Base-by-base conservation (phyloP, 2,888 invertebrate genomes). In the Margaritifera margaritifera region DNA sequence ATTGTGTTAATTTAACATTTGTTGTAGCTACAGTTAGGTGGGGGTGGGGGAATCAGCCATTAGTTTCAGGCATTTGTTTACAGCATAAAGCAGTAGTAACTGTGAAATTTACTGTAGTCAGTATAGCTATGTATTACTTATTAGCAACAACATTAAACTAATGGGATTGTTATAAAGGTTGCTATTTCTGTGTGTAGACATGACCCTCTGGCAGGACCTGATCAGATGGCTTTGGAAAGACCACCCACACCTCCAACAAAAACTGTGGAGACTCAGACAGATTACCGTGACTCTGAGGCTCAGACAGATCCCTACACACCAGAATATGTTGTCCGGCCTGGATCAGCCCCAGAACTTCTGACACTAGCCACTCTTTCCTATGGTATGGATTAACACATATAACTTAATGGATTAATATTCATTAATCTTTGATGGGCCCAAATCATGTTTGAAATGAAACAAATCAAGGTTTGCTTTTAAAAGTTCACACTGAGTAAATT, bases 301-400 rank as follows among this genome's bases (percentile, higher is more conserved):
- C 95, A 95, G 89, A 95, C 95, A 0, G 90, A 91, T 20, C 95
- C 95, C 0, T 95, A 95, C 93, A 93, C 94, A 75, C 94, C 95
- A 1, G 91, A 92, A 1, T 93, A 92, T 83, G 90, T 89, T 68
- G 88, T 93, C 77, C 84, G 88, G 54, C 89, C 90, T 80, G 67
- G 89, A 53, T 55, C 92, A 88, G 87, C 91, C 83, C 90, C 94
- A 0, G 95, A 95, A 88, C 91, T 94, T 0, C 84, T 95, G 27
- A 93, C 92, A 59, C 89, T 95, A 50, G 92, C 92, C 6, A 91
- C 92, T 51, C 88, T 94, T 51, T 91, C 92, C 52, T 94, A 93
- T 92, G 93, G 93, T 92, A 76, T 83, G 91, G 60, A 27, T 65
- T 19, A 20, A 11, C 18, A 27, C 20, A 24, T 27, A 31, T n/a